Base-by-base conservation (phyloP, 2,797 vertebrate species). In the Macropodus opercularis region DNA sequence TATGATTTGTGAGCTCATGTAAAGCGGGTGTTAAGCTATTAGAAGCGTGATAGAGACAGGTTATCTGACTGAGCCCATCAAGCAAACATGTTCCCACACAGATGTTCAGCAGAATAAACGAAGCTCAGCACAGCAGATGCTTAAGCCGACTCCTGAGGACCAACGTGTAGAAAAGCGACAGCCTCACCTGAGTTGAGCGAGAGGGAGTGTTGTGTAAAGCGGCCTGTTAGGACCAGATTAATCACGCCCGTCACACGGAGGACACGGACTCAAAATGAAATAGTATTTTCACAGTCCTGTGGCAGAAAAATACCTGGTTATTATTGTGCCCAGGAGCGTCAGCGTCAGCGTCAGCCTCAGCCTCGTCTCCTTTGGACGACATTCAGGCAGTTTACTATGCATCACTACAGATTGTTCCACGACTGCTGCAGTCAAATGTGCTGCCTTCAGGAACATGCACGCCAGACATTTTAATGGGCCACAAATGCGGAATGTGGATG, bases 381-480 rank as follows among this genome's bases (percentile, higher is more conserved):
- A 72, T 69, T 75, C 58, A 60, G 35, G 57, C 63, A 54, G 54
- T 81, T 73, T 58, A 65, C 57, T 43, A 70, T 69, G 77, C 63
- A 64, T 38, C 47, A 36, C 34, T 39, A 35, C 63, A 62, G 62
- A 66, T 64, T 72, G 62, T 52, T 69, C 39, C 63, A 56, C 61
- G 32, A 63, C 40, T 18, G 59, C 64, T 59, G 51, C 57, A 67
- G 47, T 74, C 66, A 52, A 58, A 63, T 73, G 42, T 69, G 70
- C 55, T 53, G 38, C 73, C 77, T 63, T 13, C 0, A 64, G 77
- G 62, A 57, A 19, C 27, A 23, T 19, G 53, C 46, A 51, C 22
- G 23, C 19, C 8, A 23, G 44, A 59, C 69, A 49, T 69, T 73
- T 61, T 55, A 61, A 70, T 50, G 32, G 26, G 55, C 51, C 39